Conservation (phyloP, 2,888 invertebrate genomes). For the Eilema griseolum region DNA sequence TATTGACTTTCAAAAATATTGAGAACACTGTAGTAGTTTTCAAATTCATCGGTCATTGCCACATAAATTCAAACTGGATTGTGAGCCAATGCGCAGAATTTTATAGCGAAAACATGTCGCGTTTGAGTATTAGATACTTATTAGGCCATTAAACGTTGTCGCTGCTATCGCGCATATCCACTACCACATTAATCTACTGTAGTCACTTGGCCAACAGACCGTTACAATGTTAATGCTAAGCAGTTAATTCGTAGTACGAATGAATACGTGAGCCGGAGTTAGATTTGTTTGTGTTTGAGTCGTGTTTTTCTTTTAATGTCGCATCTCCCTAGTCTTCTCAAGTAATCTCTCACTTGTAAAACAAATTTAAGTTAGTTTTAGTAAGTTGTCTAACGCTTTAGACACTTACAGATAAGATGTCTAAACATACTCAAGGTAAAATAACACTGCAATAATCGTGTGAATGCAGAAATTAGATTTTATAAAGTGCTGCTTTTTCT, state of each 20-base stretch:
- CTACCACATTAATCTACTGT: slow-evolving; percentile 28
- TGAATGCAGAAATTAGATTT: not conserved
- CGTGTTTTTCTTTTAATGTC: not conserved
- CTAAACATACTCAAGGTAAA: not conserved
- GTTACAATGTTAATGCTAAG: slow-evolving; percentile 43
- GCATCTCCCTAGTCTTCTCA: not conserved
- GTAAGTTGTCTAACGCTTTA: not conserved
- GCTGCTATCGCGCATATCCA: slow-evolving; percentile 23
- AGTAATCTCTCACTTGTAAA: not conserved
- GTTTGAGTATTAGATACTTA: slow-evolving; percentile 26
- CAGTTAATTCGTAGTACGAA: slow-evolving; percentile 38
- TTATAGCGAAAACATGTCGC: slow-evolving; percentile 24
- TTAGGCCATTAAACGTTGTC: slow-evolving; percentile 20
- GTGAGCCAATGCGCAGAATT: slow-evolving; percentile 25
- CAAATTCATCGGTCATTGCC: slow-evolving; percentile 22
- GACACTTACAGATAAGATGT: not conserved
- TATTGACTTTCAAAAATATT: not conserved
- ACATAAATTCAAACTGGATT: slow-evolving; percentile 16
- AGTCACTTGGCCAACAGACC: slow-evolving; percentile 29
- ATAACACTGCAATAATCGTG: not conserved
- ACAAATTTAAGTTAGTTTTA: not conserved
- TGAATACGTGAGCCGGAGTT: slow-evolving; percentile 21
- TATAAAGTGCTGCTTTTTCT: not conserved
- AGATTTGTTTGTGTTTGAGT: not conserved
- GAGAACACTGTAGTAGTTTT: not conserved